These are phyloP conservation scores for Ips typographus DNA, from an alignment of 1,140 invertebrate species.

Conservation along the genomic window DNA sequence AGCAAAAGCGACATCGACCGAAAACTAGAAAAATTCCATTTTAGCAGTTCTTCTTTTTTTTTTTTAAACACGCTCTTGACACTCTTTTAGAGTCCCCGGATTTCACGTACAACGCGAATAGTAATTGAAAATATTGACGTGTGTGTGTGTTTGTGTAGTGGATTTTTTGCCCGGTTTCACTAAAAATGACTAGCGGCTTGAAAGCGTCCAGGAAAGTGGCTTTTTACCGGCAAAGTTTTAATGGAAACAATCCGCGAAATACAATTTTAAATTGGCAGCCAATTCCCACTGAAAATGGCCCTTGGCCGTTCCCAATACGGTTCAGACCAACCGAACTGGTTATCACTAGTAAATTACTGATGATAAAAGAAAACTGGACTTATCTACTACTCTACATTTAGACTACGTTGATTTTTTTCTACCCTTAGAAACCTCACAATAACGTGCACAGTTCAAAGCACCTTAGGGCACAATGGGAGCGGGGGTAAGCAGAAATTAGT, in stretches of 20 bases:
- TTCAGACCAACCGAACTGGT: too few relatives aligned
- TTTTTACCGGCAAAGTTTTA: not conserved
- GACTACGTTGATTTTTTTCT: too few relatives aligned
- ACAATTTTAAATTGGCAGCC: not conserved
- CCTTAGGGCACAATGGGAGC: too few relatives aligned
- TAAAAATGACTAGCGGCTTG: not conserved
- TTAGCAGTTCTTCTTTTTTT: not conserved
- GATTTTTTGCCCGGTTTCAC: not conserved
- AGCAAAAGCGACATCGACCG: not conserved
- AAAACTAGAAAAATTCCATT: not conserved
- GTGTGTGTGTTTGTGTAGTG: not conserved
- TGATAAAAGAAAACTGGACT: too few relatives aligned
- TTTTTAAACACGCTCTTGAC: not conserved
- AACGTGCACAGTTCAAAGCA: too few relatives aligned
- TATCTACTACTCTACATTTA: too few relatives aligned
- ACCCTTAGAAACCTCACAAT: too few relatives aligned
- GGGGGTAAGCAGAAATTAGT: too few relatives aligned
- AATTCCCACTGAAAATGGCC: not conserved
- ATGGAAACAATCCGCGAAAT: not conserved
- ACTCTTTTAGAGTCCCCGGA: not conserved
- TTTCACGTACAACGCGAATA: not conserved
- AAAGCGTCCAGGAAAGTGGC: not conserved
- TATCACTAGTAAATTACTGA: too few relatives aligned
- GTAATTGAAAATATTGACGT: conserved; percentile 13
- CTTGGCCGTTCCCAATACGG: too few relatives aligned